Percentiles rank a stretch among this genome's conserved stretches.
These are phyloP conservation scores for Trimorus sp. DNA, from an alignment of 2,888 invertebrate species.

Conservation along the genomic window DNA sequence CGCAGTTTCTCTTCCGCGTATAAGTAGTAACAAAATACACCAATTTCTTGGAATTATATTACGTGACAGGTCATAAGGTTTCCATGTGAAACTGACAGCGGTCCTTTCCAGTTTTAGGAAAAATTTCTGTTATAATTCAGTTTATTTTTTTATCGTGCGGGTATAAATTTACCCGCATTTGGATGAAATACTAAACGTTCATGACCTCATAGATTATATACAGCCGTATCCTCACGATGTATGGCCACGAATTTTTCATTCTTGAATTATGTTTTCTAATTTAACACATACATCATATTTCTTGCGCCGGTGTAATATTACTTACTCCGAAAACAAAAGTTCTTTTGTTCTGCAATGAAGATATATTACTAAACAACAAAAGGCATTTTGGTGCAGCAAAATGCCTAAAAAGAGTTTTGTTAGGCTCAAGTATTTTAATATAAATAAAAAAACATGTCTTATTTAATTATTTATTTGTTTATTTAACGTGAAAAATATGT, in stretches of 20 bases:
- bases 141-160: not conserved
- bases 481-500: too few relatives aligned
- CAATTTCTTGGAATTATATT: not conserved
- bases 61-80: not conserved
- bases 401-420: too few relatives aligned
- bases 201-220: slow-evolving; percentile 8
- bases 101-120: slow-evolving; percentile 2
- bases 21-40: not conserved
- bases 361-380: too few relatives aligned
- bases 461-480: too few relatives aligned
- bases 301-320: too few relatives aligned
- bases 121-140: slow-evolving; percentile 3
- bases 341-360: too few relatives aligned
- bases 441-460: too few relatives aligned
- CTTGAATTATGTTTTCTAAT: too few relatives aligned
- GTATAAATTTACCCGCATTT: not conserved
- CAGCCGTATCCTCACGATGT: not conserved
- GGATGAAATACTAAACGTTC: slow-evolving; percentile 5
- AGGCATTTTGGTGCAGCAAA: not conserved
- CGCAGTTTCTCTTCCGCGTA: not conserved
- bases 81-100: too few relatives aligned
- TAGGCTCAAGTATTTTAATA: too few relatives aligned
- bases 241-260: not conserved
- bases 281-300: too few relatives aligned
- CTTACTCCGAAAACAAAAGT: too few relatives aligned